phyloP scores from a whole-genome alignment of 2,797 vertebrate species.

The Coregonus sp. region DNA sequence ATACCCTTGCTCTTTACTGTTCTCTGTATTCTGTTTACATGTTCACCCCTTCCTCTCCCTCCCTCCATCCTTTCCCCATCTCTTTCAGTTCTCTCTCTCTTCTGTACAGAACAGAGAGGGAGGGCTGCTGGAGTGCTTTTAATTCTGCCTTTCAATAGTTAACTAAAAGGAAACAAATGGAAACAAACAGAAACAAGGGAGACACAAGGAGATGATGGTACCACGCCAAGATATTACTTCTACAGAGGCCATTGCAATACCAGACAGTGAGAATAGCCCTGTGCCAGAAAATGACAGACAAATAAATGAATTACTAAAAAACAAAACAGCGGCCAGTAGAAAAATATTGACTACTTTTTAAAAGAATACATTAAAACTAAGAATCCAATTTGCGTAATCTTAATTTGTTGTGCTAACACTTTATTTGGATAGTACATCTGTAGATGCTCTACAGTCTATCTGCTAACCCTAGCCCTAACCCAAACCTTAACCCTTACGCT shows the following conservation, averaged over 20 bases:
- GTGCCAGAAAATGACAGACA: conserved; percentile 48
- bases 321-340: conserved; percentile 32
- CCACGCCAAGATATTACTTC: conserved; percentile 31
- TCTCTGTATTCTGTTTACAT: conserved; percentile 23
- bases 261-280: conserved; percentile 32
- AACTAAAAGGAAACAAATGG: conserved; percentile 45
- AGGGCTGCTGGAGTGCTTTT: conserved; percentile 43
- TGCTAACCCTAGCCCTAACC: too few relatives aligned
- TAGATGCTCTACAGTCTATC: too few relatives aligned
- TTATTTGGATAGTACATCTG: too few relatives aligned
- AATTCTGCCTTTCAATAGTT: conserved; percentile 59
- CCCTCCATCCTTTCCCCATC: conserved; percentile 47
- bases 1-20: conserved; percentile 10
- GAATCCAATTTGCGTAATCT: conserved; percentile 77
- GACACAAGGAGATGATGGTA: conserved; percentile 32
- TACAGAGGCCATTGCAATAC: conserved; percentile 40
- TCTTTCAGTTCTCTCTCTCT: conserved; percentile 30
- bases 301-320: conserved; percentile 49
- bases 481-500: too few relatives aligned
- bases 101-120: conserved; percentile 18
- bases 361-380: conserved; percentile 72
- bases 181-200: conserved; percentile 44
- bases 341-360: conserved; percentile 58
- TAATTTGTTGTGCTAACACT: too few relatives aligned
- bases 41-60: conserved; percentile 23